Conservation (phyloP, 2,888 invertebrate species). For the Cyrtodaria siliqua region DNA sequence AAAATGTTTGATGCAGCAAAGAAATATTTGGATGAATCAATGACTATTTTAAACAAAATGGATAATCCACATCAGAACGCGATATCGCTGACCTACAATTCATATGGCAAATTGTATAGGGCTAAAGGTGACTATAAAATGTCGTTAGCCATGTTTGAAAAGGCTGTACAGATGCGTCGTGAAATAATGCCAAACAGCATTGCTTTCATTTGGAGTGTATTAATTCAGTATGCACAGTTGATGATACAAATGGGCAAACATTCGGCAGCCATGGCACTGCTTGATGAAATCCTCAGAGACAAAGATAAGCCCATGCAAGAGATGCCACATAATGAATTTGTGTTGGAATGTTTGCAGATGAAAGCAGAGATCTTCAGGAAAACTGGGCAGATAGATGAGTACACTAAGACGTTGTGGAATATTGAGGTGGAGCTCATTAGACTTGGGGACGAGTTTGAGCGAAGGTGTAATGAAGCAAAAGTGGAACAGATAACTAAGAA, state of each 20-base stretch:
- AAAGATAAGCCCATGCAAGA: constrained; percentile 7
- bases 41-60: constrained; percentile 19
- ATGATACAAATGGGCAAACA: constrained; percentile 1
- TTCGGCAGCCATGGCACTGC: background rate
- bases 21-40: constrained; percentile 40
- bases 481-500: background rate
- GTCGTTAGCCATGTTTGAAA: constrained; percentile 42
- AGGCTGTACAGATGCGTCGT: constrained; percentile 42
- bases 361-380: constrained; percentile 12
- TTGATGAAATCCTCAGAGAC: constrained; percentile 8
- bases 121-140: constrained; percentile 16
- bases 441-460: constrained; percentile 6
- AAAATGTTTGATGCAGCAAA: constrained; percentile 32
- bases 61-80: constrained; percentile 8
- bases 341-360: constrained; percentile 10
- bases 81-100: constrained; percentile 24
- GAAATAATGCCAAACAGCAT: constrained; percentile 25
- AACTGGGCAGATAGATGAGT: background rate
- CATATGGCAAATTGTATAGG: constrained; percentile 35
- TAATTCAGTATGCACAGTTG: constrained; percentile 16
- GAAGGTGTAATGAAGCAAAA: constrained; percentile 11
- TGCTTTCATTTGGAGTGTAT: constrained; percentile 15
- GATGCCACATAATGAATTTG: constrained; percentile 33
- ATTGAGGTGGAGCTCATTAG: constrained; percentile 12
- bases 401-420: constrained; percentile 11